Conservation (phyloP, 2,888 invertebrate genomes). For the Julus scanicus region DNA sequence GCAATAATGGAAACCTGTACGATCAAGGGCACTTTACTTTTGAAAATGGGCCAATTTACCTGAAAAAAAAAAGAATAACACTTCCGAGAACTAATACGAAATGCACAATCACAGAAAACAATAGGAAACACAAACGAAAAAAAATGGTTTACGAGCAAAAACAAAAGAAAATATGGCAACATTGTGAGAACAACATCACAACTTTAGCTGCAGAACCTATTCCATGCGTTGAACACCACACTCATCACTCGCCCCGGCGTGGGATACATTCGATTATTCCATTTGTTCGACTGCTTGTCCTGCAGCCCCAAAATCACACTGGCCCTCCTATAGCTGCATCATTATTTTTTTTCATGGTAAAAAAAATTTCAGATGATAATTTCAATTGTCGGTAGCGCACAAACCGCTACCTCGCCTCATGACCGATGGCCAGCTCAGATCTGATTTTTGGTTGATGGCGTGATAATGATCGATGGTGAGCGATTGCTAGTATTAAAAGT, state of each 20-base stretch:
- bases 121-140: constrained; percentile 5
- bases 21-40: background rate
- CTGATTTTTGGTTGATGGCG: constrained; percentile 11
- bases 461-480: background rate
- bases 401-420: background rate
- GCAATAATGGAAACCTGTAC: background rate
- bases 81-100: constrained; percentile 6
- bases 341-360: background rate
- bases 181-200: constrained; percentile 3
- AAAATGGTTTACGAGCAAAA: background rate
- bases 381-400: background rate
- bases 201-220: background rate
- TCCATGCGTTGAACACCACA: background rate
- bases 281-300: background rate
- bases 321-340: background rate
- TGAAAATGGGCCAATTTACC: background rate
- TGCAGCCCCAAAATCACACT: background rate
- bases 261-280: background rate
- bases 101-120: constrained; percentile 8
- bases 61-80: background rate
- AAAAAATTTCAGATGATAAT: background rate
- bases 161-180: background rate
- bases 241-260: background rate
- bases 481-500: background rate
- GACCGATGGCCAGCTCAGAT: background rate